These are phyloP conservation scores for Thera britannica DNA, from an alignment of 2,888 invertebrate species.

Conservation along the genomic window DNA sequence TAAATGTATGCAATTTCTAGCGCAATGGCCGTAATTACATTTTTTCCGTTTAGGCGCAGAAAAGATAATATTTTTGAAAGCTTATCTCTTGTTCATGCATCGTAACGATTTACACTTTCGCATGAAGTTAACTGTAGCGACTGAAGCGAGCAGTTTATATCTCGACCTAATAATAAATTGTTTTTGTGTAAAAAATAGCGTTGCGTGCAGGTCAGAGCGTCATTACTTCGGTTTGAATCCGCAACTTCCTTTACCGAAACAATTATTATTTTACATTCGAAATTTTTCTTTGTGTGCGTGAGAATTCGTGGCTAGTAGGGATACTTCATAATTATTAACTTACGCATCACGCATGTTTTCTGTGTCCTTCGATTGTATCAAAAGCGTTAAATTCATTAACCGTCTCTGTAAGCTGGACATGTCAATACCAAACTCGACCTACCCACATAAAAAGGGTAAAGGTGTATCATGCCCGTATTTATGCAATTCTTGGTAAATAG, in stretches of 20 bases:
- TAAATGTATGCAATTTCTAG: slow-evolving; percentile 77
- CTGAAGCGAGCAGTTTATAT: slow-evolving; percentile 50
- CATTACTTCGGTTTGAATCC: slow-evolving; percentile 68
- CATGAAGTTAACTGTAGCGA: slow-evolving; percentile 57
- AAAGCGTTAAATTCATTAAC: slow-evolving; percentile 37
- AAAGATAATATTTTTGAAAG: slow-evolving; percentile 74
- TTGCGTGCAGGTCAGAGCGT: slow-evolving; percentile 63
- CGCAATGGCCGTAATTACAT: slow-evolving; percentile 71
- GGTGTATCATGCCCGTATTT: slow-evolving; percentile 28
- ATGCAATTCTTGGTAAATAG: slow-evolving; percentile 32
- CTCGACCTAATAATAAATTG: slow-evolving; percentile 49
- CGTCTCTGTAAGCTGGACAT: slow-evolving; percentile 14
- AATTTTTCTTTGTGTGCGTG: slow-evolving; percentile 62
- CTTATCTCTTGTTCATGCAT: slow-evolving; percentile 74
- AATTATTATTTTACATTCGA: slow-evolving; percentile 62
- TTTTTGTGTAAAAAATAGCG: slow-evolving; percentile 46
- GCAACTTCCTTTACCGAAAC: slow-evolving; percentile 73
- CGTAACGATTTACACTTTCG: slow-evolving; percentile 73
- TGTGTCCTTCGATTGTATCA: slow-evolving; percentile 61
- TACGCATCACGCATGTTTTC: slow-evolving; percentile 64
- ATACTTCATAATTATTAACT: slow-evolving; percentile 41
- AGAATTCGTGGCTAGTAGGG: slow-evolving; percentile 53
- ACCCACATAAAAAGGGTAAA: slow-evolving; percentile 5
- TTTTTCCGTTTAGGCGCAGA: slow-evolving; percentile 64
- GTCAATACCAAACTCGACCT: slow-evolving; percentile 1